Evolutionary conservation across 2,797 vertebrate species (phyloP).

Genomic region (Semaprochilodus insignis): DNA sequence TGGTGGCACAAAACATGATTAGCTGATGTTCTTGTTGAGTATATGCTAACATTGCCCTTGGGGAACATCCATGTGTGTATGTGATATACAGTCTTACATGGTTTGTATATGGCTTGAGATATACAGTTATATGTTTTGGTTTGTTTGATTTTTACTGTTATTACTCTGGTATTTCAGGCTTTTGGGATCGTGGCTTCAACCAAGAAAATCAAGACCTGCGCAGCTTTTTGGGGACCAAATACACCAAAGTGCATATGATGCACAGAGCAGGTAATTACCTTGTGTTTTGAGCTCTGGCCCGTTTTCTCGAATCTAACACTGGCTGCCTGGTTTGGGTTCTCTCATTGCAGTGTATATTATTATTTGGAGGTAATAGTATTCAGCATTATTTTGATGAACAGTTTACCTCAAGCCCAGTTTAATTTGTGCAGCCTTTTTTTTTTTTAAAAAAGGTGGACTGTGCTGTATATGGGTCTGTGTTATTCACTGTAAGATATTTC

Average conservation of each 20-base stretch:
- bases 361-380: background rate
- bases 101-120: background rate
- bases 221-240: conserved; percentile 73
- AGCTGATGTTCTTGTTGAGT: conserved; percentile 41
- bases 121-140: background rate
- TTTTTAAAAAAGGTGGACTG: too few relatives aligned
- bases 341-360: background rate
- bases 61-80: background rate
- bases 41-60: conserved; percentile 14
- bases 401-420: background rate
- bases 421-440: background rate
- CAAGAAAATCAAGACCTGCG: conserved; percentile 60
- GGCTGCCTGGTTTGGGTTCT: background rate
- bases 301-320: background rate
- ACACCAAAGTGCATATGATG: conserved; percentile 77
- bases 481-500: too few relatives aligned
- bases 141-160: background rate
- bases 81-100: background rate
- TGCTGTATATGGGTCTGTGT: background rate
- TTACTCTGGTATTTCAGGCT: conserved; percentile 59
- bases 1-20: conserved; percentile 41
- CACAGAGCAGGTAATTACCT: conserved; percentile 72
- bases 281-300: background rate
- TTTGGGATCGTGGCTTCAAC: conserved; percentile 73
- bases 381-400: background rate